Evolutionary conservation across 1,140 invertebrate species (phyloP).

Genomic region (Hycleus phaleratus): DNA sequence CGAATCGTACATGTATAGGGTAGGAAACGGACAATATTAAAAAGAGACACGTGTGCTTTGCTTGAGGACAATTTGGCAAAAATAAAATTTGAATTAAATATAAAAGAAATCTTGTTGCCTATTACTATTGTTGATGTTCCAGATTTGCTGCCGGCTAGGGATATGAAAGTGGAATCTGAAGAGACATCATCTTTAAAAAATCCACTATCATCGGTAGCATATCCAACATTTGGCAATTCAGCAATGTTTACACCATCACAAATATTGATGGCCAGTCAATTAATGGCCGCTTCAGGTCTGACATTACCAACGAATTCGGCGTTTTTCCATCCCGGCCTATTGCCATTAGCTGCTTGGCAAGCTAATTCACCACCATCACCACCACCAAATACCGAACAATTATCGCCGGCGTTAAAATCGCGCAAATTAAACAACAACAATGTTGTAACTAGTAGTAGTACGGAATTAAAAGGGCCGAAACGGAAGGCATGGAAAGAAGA

Average conservation of each 20-base stretch:
- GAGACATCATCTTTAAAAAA: constrained; percentile 26
- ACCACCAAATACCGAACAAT: constrained; percentile 27
- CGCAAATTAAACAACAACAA: constrained; percentile 43
- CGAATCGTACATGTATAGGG: too few species aligned
- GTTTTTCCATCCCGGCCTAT: constrained; percentile 47
- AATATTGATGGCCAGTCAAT: constrained; percentile 46
- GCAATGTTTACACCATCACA: constrained; percentile 46
- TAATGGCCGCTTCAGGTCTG: constrained; percentile 45
- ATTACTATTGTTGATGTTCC: constrained; percentile 17
- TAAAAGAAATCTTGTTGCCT: not conserved
- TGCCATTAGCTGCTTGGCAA: constrained; percentile 36
- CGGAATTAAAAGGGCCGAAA: constrained; percentile 31
- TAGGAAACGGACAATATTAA: not conserved
- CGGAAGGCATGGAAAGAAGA: constrained; percentile 33
- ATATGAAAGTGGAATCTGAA: constrained; percentile 33
- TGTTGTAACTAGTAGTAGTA: constrained; percentile 42
- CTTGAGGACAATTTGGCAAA: not conserved
- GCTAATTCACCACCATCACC: constrained; percentile 38
- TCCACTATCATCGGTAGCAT: constrained; percentile 29
- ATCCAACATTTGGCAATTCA: constrained; percentile 51
- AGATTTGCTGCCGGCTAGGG: constrained; percentile 24
- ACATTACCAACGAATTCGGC: constrained; percentile 43
- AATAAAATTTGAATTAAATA: not conserved
- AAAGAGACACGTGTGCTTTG: not conserved
- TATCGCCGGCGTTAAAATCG: constrained; percentile 34